phyloP scores from a whole-genome alignment of 2,113 vertebrate genomes.

The Lates calcarifer region DNA sequence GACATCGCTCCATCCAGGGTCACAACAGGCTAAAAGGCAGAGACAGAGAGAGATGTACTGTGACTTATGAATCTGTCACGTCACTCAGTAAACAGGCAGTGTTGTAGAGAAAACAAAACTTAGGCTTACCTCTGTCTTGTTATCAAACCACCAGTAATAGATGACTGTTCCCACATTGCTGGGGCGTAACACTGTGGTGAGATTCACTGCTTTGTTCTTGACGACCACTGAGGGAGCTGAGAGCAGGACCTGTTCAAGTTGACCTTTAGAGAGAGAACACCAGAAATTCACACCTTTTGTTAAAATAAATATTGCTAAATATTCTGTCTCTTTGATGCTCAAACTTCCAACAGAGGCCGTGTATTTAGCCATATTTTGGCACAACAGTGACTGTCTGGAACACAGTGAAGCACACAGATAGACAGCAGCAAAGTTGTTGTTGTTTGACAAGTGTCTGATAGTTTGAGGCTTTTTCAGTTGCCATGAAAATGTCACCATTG shows the following conservation, averaged over 20 bases:
- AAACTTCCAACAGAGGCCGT: conserved; percentile 2
- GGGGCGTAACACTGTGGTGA: conserved; percentile 89
- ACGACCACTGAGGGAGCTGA: conserved; percentile 91
- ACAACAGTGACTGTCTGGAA: not conserved
- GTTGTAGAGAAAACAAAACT: not conserved
- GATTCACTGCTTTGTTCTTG: conserved; percentile 92
- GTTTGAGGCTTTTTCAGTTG: conserved; percentile 27
- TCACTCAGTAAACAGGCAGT: not conserved
- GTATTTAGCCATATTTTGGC: not conserved
- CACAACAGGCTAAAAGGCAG: conserved; percentile 87
- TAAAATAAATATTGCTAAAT: not conserved
- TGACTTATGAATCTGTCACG: conserved; percentile 32
- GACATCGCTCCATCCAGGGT: conserved; percentile 90
- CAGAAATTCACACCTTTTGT: not conserved
- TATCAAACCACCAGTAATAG: conserved; percentile 96
- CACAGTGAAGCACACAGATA: not conserved
- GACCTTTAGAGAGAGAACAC: conserved; percentile 82
- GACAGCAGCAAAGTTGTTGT: conserved; percentile 6
- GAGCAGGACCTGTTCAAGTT: conserved; percentile 91
- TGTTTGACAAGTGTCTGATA: conserved; percentile 38
- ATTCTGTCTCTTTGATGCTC: not conserved
- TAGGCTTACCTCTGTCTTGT: conserved; percentile 90
- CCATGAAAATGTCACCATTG: conserved; percentile 41
- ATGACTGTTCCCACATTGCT: conserved; percentile 91
- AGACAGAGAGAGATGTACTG: conserved; percentile 27